Conservation (phyloP, 2,888 invertebrate genomes). For the Tiphia femorata region DNA sequence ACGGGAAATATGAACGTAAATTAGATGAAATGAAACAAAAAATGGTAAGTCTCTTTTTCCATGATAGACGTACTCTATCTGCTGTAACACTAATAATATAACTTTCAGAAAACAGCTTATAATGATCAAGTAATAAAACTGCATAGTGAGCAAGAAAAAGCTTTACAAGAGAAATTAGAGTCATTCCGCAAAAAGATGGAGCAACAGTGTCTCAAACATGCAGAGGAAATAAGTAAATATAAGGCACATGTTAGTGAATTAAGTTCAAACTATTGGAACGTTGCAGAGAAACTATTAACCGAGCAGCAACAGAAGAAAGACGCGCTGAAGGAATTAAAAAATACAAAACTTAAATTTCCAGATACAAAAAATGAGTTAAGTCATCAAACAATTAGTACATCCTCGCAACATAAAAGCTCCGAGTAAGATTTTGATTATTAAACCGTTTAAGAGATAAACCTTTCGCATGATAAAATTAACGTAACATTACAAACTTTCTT, state of each 20-base stretch:
- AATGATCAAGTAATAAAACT: constrained; percentile 74
- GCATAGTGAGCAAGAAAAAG: constrained; percentile 72
- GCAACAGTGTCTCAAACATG: constrained; percentile 59
- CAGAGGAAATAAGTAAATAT: constrained; percentile 68
- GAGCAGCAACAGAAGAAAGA: constrained; percentile 74
- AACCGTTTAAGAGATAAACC: too few species aligned
- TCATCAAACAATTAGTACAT: constrained; percentile 4
- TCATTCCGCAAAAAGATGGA: constrained; percentile 57
- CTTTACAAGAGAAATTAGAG: constrained; percentile 69
- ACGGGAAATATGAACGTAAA: constrained; percentile 80
- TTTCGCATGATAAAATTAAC: too few species aligned
- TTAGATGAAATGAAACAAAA: constrained; percentile 83
- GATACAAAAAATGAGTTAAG: background rate
- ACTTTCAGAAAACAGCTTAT: constrained; percentile 69
- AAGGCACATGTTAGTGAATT: constrained; percentile 71
- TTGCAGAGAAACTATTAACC: constrained; percentile 74
- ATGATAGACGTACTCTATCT: constrained; percentile 4
- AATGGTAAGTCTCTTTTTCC: constrained; percentile 77
- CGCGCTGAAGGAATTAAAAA: constrained; percentile 64
- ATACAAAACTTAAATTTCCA: constrained; percentile 28
- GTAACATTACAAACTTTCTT: constrained; percentile 4
- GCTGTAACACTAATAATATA: constrained; percentile 11
- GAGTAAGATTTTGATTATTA: constrained; percentile 50
- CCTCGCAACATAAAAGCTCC: constrained; percentile 41
- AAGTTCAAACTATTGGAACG: constrained; percentile 74